These are phyloP conservation scores for Scomber colias DNA, from an alignment of 2,113 vertebrate species.

Conservation along the genomic window DNA sequence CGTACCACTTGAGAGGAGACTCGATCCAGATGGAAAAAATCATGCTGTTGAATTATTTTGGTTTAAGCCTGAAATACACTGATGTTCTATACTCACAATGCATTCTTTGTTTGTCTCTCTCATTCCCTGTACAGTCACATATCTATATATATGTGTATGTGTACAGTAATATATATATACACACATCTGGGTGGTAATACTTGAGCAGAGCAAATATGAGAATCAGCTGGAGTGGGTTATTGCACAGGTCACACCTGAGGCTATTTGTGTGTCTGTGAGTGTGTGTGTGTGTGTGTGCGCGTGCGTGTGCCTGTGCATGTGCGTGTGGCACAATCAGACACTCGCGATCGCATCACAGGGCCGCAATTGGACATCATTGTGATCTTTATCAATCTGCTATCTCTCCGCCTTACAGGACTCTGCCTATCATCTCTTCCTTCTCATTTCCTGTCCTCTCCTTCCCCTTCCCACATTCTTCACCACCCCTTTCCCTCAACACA, in stretches of 20 bases:
- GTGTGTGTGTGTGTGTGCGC: conserved; percentile 27
- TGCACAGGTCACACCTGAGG: conserved; percentile 73
- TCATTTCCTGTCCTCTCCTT: conserved; percentile 15
- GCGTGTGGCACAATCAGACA: conserved; percentile 58
- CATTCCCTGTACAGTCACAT: not conserved
- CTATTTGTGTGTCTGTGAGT: conserved; percentile 23
- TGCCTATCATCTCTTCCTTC: conserved; percentile 37
- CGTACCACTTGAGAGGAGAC: conserved; percentile 27
- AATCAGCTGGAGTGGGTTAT: conserved; percentile 72
- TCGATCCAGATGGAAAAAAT: conserved; percentile 47
- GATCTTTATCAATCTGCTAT: conserved; percentile 77
- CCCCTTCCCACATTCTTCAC: not conserved
- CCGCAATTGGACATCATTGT: conserved; percentile 76
- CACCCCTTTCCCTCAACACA: too few relatives aligned
- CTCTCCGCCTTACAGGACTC: conserved; percentile 56
- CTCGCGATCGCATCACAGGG: conserved; percentile 71
- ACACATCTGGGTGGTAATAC: conserved; percentile 11
- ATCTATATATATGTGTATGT: too few relatives aligned
- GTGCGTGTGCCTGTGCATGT: conserved; percentile 2
- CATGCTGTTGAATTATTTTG: conserved; percentile 26
- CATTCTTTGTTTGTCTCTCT: conserved; percentile 11
- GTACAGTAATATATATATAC: conserved; percentile 1
- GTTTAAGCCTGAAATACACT: conserved; percentile 34
- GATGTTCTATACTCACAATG: conserved; percentile 9
- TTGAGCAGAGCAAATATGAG: conserved; percentile 42